Base-by-base conservation (phyloP, 2,888 invertebrate genomes). In the Phortica magna region DNA sequence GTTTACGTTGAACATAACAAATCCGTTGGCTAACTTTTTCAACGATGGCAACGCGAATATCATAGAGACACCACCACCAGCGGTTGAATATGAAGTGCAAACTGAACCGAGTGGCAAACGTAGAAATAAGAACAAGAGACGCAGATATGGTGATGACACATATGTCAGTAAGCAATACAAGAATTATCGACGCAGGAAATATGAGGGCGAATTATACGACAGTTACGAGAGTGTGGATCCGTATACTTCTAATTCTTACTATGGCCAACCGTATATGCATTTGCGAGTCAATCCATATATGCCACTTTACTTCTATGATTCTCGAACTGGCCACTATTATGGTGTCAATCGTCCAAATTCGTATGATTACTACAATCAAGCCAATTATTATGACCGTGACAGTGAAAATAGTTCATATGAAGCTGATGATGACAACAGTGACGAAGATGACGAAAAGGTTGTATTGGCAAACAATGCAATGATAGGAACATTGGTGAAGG, bases 11-110 rank as follows among this genome's bases (percentile, higher is more conserved):
- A 90, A 90, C 81, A 72, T 89, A 59, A 89, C 88, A 7, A 89
- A 83, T 81, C 87, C 90, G 0, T 74, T 89, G 55, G 82, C 81
- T 0, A 89, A 86, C 77, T 74, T 90, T 1, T 89, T 90, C 17
- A 89, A 82, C 43, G 81, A 83, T 41, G 88, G 85, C 59, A 81
- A 77, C 7, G 76, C 84, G 0, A 83, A 88, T 74, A 78, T 87
- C 10, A 81, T 89, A 12, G 88, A 89, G 77, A 79, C 88, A 0
- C 79, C 85, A 2, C 83, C 88, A 0, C 0, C 75, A 79, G n/a
- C 73, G 80, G 22, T 10, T 0, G 75, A 77, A 43, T 76, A 67
- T 3, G 76, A 74, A 0, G 61, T 74, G 0, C 71, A 7, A 42
- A n/a, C n/a, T 67, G 7, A 55, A 67, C 14, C 43, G 72, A 71